Percentiles rank a stretch among this genome's conserved stretches.
These are phyloP conservation scores for Lasioglossum villosulum DNA, from an alignment of 2,888 invertebrate species.

Conservation along the genomic window DNA sequence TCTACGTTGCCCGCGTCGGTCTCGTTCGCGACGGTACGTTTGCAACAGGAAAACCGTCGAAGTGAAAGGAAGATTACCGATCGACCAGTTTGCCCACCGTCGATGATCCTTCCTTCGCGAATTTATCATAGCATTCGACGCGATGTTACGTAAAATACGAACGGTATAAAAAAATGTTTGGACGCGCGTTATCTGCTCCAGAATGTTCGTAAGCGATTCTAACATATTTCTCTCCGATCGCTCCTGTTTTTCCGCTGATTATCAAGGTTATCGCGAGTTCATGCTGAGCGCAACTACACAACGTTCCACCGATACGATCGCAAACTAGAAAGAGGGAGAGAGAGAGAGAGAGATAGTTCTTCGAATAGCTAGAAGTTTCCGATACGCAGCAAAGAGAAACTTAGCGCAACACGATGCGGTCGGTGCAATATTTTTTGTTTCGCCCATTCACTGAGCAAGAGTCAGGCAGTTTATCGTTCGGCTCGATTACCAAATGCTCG, in stretches of 20 bases:
- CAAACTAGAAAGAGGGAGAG: not conserved
- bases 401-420: not conserved
- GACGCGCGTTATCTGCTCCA: slow-evolving; percentile 23
- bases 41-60: not conserved
- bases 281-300: not conserved
- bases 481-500: slow-evolving; percentile 37
- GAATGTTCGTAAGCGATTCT: not conserved
- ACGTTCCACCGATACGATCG: not conserved
- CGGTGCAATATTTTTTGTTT: not conserved
- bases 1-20: not conserved
- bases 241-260: slow-evolving; percentile 20
- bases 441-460: not conserved
- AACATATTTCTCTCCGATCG: not conserved
- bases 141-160: not conserved
- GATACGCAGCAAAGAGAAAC: not conserved
- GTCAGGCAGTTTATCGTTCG: not conserved
- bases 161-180: not conserved
- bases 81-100: not conserved
- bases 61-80: slow-evolving; percentile 31
- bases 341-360: not conserved
- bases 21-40: not conserved
- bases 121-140: not conserved
- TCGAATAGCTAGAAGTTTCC: not conserved
- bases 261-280: slow-evolving; percentile 57
- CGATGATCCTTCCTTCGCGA: not conserved